Base-by-base conservation (phyloP, 2,797 vertebrate species). In the Kryptopterus vitreolus region DNA sequence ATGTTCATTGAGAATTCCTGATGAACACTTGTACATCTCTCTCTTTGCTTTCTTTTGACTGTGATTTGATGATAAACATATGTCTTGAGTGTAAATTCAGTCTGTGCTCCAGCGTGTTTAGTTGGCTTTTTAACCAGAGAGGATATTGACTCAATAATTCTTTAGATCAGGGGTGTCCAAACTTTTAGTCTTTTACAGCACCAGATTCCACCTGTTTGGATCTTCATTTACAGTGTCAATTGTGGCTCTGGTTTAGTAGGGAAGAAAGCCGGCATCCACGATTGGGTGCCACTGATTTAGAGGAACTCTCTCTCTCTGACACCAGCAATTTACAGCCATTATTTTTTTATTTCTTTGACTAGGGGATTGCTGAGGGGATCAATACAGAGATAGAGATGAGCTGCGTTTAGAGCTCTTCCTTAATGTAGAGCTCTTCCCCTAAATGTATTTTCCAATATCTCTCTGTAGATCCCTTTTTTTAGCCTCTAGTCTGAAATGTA, bases 31-130 rank as follows among this genome's bases (percentile, higher is more conserved):
- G 8, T 50, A 43, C 24, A 15, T 38, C 62, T 46, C 22, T 38
- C 52, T 20, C 26, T 35, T 20, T 46, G 29, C 61, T 53, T 70
- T 38, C 61, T 81, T 50, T 76, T 79, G 83, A 76, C 59, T 61
- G 2, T 46, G 5, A 68, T 15, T n/a, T 22, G 33, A 38, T 65
- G 1, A 33, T 62, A 38, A 12, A 65, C 0, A 9, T 9, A 1
- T 53, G 18, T 52, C 63, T 13, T 69, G 38, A 55, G 15, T 63
- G 50, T 76, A 35, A 9, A 31, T 73, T 50, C 46, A 76, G 20
- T 8, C 48, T 76, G 68, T 63, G 53, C 33, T 58, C 35, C 22
- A 20, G 71, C 52, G 50, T 38, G n/a, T 35, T 35, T 10, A 22
- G 0, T n/a, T n/a, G n/a, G n/a, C n/a, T n/a, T n/a, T n/a, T n/a